Percentiles rank a stretch among this genome's conserved stretches.
Evolutionary conservation across 1,140 invertebrate genomes (phyloP).

Genomic region (Heliconius hermathena): DNA sequence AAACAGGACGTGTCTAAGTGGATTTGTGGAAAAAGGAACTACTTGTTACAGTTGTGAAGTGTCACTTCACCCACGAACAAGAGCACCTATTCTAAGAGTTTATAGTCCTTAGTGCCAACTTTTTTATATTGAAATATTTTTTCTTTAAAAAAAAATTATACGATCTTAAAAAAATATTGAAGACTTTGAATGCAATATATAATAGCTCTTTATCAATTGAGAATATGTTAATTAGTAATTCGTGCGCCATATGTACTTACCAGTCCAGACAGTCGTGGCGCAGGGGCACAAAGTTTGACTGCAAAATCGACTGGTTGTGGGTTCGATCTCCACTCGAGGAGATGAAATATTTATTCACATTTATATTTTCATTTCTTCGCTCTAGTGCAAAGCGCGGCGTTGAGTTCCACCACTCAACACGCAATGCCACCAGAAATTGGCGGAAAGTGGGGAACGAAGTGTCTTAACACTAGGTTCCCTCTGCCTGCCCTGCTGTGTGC

Average conservation of each 20-base stretch:
- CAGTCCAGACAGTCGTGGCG: no score
- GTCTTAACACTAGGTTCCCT: no score
- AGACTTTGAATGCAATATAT: not conserved
- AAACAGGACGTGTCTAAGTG: constrained; percentile 25
- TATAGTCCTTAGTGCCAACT: not conserved
- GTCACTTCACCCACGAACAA: not conserved
- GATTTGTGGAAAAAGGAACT: constrained; percentile 17
- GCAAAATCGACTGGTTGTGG: no score
- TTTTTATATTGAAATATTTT: not conserved
- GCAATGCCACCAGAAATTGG: no score
- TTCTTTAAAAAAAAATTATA: not conserved
- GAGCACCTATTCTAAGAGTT: not conserved
- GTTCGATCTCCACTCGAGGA: no score
- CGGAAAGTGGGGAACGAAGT: no score
- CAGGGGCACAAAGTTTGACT: no score
- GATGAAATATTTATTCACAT: no score
- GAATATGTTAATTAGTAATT: not conserved
- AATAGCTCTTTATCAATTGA: not conserved
- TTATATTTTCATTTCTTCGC: no score
- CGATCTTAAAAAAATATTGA: not conserved
- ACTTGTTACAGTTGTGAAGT: not conserved
- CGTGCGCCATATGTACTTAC: not conserved
- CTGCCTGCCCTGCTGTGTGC: no score
- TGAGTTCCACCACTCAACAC: no score
- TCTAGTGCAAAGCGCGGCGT: no score